A percentile compares a stretch with the other conserved stretches of the same genome.
Evolutionary conservation across 2,113 vertebrate genomes (phyloP).

Genomic region (Piprites chloris): DNA sequence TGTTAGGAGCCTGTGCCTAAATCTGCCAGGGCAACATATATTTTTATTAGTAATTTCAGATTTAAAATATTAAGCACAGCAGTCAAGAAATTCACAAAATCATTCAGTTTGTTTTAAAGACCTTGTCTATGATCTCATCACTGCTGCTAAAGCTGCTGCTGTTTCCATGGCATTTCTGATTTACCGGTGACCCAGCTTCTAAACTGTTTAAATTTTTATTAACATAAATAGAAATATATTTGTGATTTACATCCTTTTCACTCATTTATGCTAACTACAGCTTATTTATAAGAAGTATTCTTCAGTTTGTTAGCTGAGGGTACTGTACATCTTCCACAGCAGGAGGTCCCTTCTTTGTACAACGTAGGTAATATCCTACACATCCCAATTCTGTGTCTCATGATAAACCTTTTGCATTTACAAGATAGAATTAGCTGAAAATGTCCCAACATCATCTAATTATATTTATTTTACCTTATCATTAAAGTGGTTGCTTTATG

Average conservation of each 20-base stretch:
- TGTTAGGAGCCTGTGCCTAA: not conserved
- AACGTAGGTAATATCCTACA: not conserved
- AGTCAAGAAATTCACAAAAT: slow-evolving; percentile 23
- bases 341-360: not conserved
- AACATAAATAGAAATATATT: not conserved
- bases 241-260: not conserved
- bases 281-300: not conserved
- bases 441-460: not conserved
- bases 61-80: slow-evolving; percentile 45
- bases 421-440: not conserved
- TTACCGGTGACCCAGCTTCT: not conserved
- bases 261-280: not conserved
- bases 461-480: not conserved
- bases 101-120: not conserved
- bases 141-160: not conserved
- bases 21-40: not conserved
- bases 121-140: not conserved
- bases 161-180: slow-evolving; percentile 30
- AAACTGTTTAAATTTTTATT: not conserved
- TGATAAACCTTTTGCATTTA: accelerated
- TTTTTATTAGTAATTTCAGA: not conserved
- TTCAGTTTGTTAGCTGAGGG: not conserved
- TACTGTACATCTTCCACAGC: not conserved
- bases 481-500: not conserved
- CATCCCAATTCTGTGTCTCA: not conserved